phyloP scores from a whole-genome alignment of 2,888 invertebrate genomes.

The Deroplatys truncata region DNA sequence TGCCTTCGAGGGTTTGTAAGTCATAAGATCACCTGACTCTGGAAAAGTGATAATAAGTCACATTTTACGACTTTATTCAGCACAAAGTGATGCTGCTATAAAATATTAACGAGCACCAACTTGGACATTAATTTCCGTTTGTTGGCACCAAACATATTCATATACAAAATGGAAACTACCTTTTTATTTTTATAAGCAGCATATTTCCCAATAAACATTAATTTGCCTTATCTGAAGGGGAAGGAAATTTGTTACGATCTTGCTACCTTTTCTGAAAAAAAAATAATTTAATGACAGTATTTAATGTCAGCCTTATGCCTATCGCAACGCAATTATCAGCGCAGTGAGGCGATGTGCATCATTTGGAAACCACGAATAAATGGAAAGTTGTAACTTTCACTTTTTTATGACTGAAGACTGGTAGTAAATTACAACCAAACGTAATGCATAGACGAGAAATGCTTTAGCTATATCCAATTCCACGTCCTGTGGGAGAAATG shows the following conservation, averaged over 20 bases:
- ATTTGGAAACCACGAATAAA: neutral
- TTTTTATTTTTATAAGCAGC: neutral
- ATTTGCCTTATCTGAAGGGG: neutral
- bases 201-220: neutral
- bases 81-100: neutral
- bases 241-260: neutral
- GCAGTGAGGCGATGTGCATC: too few relatives aligned
- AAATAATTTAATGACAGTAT: neutral
- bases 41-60: neutral
- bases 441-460: too few relatives aligned
- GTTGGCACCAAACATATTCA: neutral
- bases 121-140: neutral
- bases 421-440: too few relatives aligned
- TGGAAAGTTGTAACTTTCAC: too few relatives aligned
- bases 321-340: neutral
- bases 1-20: neutral
- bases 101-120: neutral
- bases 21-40: neutral
- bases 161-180: neutral
- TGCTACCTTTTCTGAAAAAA: neutral
- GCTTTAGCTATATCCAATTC: too few relatives aligned
- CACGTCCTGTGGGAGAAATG: too few relatives aligned
- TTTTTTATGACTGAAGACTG: too few relatives aligned
- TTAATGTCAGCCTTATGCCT: neutral
- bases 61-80: neutral